Evolutionary conservation across 2,113 vertebrate genomes (phyloP).

Genomic region (Ariopsis seemanni): DNA sequence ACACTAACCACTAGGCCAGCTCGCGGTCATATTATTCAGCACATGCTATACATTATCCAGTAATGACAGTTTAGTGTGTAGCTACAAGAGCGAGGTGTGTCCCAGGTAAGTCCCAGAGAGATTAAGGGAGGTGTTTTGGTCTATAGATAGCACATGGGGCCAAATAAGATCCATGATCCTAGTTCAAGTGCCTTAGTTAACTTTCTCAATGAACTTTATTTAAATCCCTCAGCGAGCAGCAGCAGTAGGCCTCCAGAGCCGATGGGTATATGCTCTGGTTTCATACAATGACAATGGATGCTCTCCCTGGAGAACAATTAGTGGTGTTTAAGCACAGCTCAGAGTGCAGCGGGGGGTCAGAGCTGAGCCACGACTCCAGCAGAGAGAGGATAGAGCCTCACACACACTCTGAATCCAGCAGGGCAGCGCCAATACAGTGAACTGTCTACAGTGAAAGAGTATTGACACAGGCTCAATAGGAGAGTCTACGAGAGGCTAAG

Average conservation of each 20-base stretch:
- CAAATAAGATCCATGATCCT: neutral
- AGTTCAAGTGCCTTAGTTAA: neutral
- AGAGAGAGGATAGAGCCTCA: constrained; percentile 26
- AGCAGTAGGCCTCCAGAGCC: constrained; percentile 31
- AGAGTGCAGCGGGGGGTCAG: constrained; percentile 41
- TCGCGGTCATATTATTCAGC: neutral
- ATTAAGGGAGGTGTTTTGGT: too few relatives aligned
- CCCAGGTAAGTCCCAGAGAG: neutral
- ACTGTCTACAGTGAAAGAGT: neutral
- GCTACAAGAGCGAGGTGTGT: neutral
- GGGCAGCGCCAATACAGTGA: neutral
- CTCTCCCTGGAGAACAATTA: constrained; percentile 55
- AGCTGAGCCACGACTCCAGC: constrained; percentile 24
- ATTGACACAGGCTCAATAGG: neutral
- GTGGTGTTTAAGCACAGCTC: constrained; percentile 47
- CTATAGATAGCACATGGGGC: neutral
- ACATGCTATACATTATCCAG: neutral
- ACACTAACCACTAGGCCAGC: too few relatives aligned
- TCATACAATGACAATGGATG: constrained; percentile 42
- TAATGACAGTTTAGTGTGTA: neutral
- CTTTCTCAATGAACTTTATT: constrained; percentile 40
- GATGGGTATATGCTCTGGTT: constrained; percentile 29
- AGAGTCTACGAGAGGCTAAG: neutral
- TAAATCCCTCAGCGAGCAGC: constrained; percentile 39
- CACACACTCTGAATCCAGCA: constrained; percentile 6